Evolutionary conservation across 2,113 vertebrate species (phyloP).

Genomic region (Scomber japonicus): DNA sequence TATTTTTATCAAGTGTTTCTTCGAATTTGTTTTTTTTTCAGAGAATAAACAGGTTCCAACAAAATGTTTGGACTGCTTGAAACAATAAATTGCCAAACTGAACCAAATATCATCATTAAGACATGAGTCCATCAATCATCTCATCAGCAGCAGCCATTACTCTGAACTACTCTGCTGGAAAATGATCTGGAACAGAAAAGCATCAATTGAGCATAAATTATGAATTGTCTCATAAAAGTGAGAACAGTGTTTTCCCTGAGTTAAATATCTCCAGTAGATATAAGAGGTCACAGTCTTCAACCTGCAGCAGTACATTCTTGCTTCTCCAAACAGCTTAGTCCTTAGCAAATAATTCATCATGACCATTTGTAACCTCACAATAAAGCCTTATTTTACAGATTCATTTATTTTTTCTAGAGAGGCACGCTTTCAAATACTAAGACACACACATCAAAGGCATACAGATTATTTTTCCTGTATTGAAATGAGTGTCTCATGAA

Average conservation of each 20-base stretch:
- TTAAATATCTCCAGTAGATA: background rate
- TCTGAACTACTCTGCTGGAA: constrained; percentile 20
- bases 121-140: constrained; percentile 45
- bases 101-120: constrained; percentile 23
- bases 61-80: constrained; percentile 7
- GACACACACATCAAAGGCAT: constrained; percentile 43
- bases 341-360: background rate
- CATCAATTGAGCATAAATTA: constrained; percentile 46
- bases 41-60: constrained; percentile 4
- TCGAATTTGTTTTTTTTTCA: background rate
- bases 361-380: constrained; percentile 27
- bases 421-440: background rate
- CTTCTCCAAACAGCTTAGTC: constrained; percentile 38
- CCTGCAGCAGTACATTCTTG: constrained; percentile 22
- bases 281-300: constrained; percentile 32
- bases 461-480: constrained; percentile 36
- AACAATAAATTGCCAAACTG: background rate
- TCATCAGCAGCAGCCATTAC: constrained; percentile 25
- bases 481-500: constrained; percentile 55
- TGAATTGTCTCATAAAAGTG: constrained; percentile 11
- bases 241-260: constrained; percentile 11
- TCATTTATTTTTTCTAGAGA: background rate
- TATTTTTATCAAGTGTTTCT: background rate
- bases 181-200: constrained; percentile 40
- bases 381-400: background rate